Conservation (phyloP, 1,140 invertebrate genomes). For the Drosophila kepulauana region DNA sequence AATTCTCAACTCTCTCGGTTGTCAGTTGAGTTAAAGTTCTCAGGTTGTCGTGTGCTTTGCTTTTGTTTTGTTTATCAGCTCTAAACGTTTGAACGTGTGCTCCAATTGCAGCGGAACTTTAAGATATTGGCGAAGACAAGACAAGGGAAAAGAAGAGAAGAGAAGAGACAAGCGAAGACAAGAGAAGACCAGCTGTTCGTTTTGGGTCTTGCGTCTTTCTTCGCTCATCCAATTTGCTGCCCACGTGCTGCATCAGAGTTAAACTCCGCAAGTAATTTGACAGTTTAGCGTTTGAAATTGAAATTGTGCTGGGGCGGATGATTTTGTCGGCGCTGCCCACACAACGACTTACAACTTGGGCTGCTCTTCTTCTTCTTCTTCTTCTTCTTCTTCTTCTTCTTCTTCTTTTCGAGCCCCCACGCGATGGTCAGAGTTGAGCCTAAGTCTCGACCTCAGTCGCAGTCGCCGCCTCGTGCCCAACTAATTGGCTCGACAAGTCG, state of each 20-base stretch:
- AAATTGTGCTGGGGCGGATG: conserved; percentile 6
- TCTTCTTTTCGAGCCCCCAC: neutral
- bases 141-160: neutral
- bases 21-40: neutral
- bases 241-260: conserved; percentile 32
- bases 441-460: neutral
- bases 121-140: conserved; percentile 25
- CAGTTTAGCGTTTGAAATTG: neutral
- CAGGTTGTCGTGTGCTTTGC: neutral
- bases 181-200: conserved; percentile 51
- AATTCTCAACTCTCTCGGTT: conserved; percentile 16
- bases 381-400: neutral
- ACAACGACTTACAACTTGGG: neutral
- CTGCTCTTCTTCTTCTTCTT: neutral
- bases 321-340: conserved; percentile 7
- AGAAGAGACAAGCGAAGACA: too few species aligned
- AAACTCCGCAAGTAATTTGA: conserved; percentile 8
- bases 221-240: conserved; percentile 8
- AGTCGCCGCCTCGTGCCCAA: too few species aligned
- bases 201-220: neutral
- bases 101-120: neutral
- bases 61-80: conserved; percentile 10
- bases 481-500: neutral
- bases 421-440: neutral
- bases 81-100: conserved; percentile 6